Conservation (phyloP, 2,797 vertebrate species). For the Distichodus sexfasciatus region DNA sequence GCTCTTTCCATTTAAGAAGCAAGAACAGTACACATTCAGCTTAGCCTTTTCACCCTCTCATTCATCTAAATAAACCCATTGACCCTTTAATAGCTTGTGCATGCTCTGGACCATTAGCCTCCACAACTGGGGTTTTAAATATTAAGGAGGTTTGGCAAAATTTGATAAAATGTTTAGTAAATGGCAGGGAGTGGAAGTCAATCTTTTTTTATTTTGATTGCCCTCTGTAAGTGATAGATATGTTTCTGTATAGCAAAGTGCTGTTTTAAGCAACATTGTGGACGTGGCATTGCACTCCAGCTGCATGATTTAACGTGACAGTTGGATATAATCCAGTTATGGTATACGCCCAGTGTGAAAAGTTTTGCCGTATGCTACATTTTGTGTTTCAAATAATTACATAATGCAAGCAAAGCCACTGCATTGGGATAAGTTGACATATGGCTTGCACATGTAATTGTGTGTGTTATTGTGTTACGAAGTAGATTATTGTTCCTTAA, state of each 20-base stretch:
- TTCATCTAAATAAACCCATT: slow-evolving; percentile 81
- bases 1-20: slow-evolving; percentile 61
- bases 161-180: slow-evolving; percentile 76
- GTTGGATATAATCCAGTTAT: slow-evolving; percentile 54
- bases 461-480: background rate
- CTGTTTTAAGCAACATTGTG: slow-evolving; percentile 63
- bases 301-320: slow-evolving; percentile 65
- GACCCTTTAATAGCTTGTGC: slow-evolving; percentile 77
- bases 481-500: background rate
- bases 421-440: slow-evolving; percentile 25
- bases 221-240: slow-evolving; percentile 68
- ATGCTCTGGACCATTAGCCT: slow-evolving; percentile 71
- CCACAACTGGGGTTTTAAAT: slow-evolving; percentile 73
- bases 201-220: slow-evolving; percentile 35
- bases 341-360: slow-evolving; percentile 24
- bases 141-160: slow-evolving; percentile 74
- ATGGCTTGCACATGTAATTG: slow-evolving; percentile 5
- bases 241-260: slow-evolving; percentile 66
- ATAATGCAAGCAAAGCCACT: no score
- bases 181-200: slow-evolving; percentile 60
- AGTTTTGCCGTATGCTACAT: slow-evolving; percentile 6
- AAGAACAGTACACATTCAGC: slow-evolving; percentile 67
- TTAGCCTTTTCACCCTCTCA: slow-evolving; percentile 70
- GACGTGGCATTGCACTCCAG: slow-evolving; percentile 60
- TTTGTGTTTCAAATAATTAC: slow-evolving; percentile 32